phyloP scores from a whole-genome alignment of 2,797 vertebrate species.

The Pyrrhura leucotis region DNA sequence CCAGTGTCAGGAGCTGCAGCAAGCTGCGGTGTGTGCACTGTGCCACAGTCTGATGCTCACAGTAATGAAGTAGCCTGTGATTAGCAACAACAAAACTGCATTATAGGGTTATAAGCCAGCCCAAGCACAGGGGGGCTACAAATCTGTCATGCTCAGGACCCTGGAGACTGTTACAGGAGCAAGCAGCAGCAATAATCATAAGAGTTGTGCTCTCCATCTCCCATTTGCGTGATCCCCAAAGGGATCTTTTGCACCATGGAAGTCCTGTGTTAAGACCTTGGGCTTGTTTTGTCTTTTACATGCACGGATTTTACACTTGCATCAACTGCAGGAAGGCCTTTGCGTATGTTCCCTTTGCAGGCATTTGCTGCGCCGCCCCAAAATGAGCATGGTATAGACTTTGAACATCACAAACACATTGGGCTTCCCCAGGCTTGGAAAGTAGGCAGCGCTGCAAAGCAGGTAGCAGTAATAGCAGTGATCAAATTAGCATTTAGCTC shows the following conservation, averaged over 20 bases:
- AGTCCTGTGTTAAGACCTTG: not conserved
- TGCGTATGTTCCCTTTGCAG: not conserved
- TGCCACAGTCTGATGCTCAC: not conserved
- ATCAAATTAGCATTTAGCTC: not conserved
- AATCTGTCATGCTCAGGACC: not conserved
- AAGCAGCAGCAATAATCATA: not conserved
- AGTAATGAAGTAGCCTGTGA: accelerated
- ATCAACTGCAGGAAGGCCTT: not conserved
- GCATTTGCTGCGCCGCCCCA: not conserved
- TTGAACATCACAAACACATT: not conserved
- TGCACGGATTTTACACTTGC: not conserved
- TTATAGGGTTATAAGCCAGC: not conserved
- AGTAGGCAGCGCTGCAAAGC: not conserved
- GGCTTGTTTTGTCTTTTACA: not conserved
- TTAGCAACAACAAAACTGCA: accelerated
- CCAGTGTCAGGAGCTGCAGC: not conserved
- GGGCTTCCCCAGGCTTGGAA: not conserved
- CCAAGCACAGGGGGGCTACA: not conserved
- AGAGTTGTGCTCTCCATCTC: not conserved
- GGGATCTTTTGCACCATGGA: not conserved
- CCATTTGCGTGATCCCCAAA: not conserved
- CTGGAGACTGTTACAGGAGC: not conserved
- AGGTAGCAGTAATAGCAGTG: not conserved
- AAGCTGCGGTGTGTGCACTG: accelerated
- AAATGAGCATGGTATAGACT: not conserved